Conservation (phyloP, 23 tunicate genomes). For the Clavelina lepadiformis region DNA sequence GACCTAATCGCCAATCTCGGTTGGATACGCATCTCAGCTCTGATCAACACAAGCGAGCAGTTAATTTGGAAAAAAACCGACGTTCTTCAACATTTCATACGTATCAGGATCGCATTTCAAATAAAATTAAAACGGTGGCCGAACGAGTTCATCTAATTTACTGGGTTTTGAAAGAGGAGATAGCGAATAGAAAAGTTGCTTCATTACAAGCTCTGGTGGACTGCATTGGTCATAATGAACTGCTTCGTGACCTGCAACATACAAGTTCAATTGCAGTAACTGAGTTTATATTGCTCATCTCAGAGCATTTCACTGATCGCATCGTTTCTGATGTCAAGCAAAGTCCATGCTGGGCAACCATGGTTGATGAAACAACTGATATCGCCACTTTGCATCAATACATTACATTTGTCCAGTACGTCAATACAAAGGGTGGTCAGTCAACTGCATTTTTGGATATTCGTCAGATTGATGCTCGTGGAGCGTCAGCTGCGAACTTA, state of each 20-base stretch:
- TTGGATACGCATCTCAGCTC: neutral
- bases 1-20: no score
- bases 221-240: constrained; percentile 7
- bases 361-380: constrained; percentile 9
- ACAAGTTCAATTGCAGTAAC: constrained; percentile 10
- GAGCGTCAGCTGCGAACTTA: constrained; percentile 30
- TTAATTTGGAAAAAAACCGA: constrained; percentile 3
- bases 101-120: constrained; percentile 12
- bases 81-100: constrained; percentile 9
- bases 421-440: constrained; percentile 16
- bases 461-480: constrained; percentile 24
- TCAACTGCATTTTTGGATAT: constrained; percentile 20
- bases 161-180: constrained; percentile 11
- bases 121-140: constrained; percentile 9
- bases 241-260: constrained; percentile 21
- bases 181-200: constrained; percentile 23
- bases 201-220: constrained; percentile 11
- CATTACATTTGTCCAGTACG: constrained; percentile 13
- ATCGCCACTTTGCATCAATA: constrained; percentile 19
- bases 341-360: constrained; percentile 11
- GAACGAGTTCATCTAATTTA: constrained; percentile 9
- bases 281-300: constrained; percentile 25
- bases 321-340: constrained; percentile 19
- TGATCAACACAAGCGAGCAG: neutral
- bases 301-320: constrained; percentile 17